A percentile compares a stretch with the other conserved stretches of the same genome.
Conservation (phyloP, 2,113 vertebrate species). For the Eupsittula cactorum region DNA sequence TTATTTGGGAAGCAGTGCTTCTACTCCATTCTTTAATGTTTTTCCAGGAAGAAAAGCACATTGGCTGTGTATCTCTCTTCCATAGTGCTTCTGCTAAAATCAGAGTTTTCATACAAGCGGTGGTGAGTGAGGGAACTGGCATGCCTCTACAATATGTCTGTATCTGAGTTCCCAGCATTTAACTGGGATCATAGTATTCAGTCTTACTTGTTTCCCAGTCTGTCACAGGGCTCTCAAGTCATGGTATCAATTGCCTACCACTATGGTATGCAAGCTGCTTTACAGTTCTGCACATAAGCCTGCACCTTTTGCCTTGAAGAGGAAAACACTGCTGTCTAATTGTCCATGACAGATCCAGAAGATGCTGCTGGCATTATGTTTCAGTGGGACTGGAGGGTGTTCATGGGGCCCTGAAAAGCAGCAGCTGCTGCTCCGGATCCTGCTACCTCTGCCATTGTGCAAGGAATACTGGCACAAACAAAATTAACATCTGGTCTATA, state of each 20-base stretch:
- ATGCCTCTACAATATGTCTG: background rate
- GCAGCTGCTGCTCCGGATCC: background rate
- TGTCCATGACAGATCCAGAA: background rate
- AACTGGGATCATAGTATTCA: background rate
- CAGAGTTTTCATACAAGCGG: background rate
- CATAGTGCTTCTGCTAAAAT: background rate
- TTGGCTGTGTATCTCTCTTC: background rate
- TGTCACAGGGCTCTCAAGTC: background rate
- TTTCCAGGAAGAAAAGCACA: conserved; percentile 3
- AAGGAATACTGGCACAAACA: background rate
- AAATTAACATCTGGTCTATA: background rate
- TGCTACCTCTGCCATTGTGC: background rate
- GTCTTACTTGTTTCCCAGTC: background rate
- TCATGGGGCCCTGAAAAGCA: background rate
- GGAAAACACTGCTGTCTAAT: background rate
- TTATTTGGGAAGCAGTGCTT: background rate
- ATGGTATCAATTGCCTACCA: background rate
- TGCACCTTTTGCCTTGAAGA: background rate
- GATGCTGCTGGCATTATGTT: background rate
- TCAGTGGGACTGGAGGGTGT: background rate
- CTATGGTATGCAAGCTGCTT: background rate
- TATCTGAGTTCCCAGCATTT: background rate
- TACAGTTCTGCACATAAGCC: background rate
- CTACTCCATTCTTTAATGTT: background rate
- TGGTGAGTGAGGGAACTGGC: background rate